Evolutionary conservation across 1,140 invertebrate species (phyloP).

Genomic region (Hermatobates lingyangjiaoensis): DNA sequence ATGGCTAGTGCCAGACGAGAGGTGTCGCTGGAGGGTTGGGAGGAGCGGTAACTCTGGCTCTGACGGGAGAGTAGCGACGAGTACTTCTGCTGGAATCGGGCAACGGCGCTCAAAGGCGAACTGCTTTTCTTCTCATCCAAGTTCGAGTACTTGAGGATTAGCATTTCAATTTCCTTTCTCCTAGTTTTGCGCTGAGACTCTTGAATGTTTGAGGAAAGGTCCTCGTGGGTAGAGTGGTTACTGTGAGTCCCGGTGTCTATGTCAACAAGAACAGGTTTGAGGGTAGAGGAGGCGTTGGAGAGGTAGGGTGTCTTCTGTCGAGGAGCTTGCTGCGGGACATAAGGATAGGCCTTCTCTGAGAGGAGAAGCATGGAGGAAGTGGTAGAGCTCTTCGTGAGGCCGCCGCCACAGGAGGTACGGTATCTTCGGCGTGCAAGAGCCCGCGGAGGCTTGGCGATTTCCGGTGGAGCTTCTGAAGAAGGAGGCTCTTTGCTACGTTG

Average conservation of each 20-base stretch:
- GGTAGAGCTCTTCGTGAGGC: slow-evolving; percentile 31
- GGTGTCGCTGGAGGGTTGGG: too few species aligned
- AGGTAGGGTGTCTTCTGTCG: slow-evolving; percentile 39
- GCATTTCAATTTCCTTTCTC: slow-evolving; percentile 57
- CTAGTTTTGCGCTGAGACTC: too few species aligned
- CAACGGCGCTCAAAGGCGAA: slow-evolving; percentile 12
- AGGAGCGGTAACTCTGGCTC: not conserved
- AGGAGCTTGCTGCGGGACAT: slow-evolving; percentile 24
- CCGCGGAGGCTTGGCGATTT: too few species aligned
- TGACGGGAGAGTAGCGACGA: slow-evolving; percentile 13
- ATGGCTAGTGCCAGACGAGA: too few species aligned
- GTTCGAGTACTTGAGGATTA: slow-evolving; percentile 56
- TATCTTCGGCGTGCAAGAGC: not conserved
- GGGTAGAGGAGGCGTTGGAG: slow-evolving; percentile 21
- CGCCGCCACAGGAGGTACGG: not conserved
- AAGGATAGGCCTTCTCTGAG: slow-evolving; percentile 46
- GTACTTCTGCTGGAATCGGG: slow-evolving; percentile 20
- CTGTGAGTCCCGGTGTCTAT: slow-evolving; percentile 8
- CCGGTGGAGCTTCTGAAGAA: not conserved
- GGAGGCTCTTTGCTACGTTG: not conserved
- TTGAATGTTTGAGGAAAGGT: too few species aligned
- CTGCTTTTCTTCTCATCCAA: slow-evolving; percentile 32
- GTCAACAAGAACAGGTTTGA: not conserved
- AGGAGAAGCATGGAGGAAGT: slow-evolving; percentile 40
- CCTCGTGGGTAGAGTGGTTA: not conserved